Percentiles rank a stretch among this genome's conserved stretches.
Conservation (phyloP, 2,888 invertebrate species). For the Cataglyphis albicans region DNA sequence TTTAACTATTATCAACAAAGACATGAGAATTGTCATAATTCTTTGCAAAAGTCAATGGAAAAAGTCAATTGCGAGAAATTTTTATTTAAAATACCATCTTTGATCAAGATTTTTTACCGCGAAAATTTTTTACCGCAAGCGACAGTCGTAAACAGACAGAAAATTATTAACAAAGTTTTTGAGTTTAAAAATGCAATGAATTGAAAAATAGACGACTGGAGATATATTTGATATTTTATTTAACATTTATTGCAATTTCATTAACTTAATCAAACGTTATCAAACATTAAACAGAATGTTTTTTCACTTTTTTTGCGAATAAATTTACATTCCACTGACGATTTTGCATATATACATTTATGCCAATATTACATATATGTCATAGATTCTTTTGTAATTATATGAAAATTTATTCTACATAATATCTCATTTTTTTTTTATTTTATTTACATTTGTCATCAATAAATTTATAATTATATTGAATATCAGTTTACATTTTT, state of each 20-base stretch:
- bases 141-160: neutral
- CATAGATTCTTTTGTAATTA: neutral
- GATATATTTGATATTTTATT: neutral
- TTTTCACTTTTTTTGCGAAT: neutral
- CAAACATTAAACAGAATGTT: neutral
- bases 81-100: neutral
- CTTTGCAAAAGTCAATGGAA: neutral
- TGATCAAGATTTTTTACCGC: neutral
- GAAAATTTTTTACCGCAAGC: neutral
- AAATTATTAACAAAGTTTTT: neutral
- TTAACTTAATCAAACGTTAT: constrained; percentile 11
- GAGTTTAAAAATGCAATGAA: constrained; percentile 5
- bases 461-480: neutral
- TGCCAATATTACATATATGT: neutral
- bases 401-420: neutral
- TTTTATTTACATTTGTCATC: neutral
- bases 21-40: constrained; percentile 9
- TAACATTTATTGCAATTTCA: neutral
- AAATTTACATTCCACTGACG: neutral
- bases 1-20: neutral
- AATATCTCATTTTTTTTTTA: neutral
- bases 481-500: neutral
- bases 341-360: neutral
- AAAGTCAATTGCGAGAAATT: neutral
- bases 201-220: neutral